A percentile compares a stretch with the other conserved stretches of the same genome.
These are phyloP conservation scores for Rostratula benghalensis DNA, from an alignment of 2,113 vertebrate genomes.

Conservation along the genomic window DNA sequence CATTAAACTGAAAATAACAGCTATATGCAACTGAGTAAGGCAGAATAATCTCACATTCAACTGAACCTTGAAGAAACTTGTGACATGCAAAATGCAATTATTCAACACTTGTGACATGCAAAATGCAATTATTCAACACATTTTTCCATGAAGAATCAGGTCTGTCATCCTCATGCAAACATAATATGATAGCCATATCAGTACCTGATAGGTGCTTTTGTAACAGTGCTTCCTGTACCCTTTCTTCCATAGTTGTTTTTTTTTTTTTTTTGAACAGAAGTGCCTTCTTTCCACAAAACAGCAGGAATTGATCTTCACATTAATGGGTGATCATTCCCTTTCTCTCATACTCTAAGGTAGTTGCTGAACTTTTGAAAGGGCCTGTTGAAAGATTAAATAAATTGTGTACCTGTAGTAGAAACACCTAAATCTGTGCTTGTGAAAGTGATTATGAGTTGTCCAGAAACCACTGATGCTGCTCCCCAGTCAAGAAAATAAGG, in stretches of 20 bases:
- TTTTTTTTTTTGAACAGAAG: fast-evolving
- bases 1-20: not conserved
- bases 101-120: not conserved
- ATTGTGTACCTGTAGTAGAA: fast-evolving
- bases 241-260: not conserved
- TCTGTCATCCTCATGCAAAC: not conserved
- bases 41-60: not conserved
- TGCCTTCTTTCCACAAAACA: not conserved
- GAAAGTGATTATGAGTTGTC: not conserved
- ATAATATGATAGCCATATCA: not conserved
- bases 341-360: not conserved
- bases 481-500: not conserved
- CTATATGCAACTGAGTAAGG: not conserved
- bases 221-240: not conserved
- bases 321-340: not conserved
- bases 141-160: not conserved
- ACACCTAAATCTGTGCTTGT: not conserved
- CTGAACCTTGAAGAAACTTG: not conserved
- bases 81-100: not conserved
- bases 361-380: not conserved
- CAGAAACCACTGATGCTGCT: not conserved
- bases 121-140: not conserved
- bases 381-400: not conserved
- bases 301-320: not conserved
- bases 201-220: not conserved